These are phyloP conservation scores for Aphelenchoides fujianensis DNA, from an alignment of 1,140 invertebrate genomes.

Conservation along the genomic window DNA sequence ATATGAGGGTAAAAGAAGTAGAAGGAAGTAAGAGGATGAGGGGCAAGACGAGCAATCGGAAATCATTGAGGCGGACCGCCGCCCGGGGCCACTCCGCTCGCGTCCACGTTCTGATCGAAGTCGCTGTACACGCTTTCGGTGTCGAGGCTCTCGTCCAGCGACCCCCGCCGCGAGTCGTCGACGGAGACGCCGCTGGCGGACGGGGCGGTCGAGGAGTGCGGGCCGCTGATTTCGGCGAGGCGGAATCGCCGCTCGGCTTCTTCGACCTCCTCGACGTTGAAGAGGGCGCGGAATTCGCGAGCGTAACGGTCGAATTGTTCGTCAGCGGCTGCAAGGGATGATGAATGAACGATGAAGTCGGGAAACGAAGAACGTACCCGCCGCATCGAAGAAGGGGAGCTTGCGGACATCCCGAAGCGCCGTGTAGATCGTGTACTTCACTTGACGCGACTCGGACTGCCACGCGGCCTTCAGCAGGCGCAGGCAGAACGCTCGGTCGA, in stretches of 20 bases:
- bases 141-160: slow-evolving; percentile 8
- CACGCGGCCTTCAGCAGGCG: slow-evolving; percentile 30
- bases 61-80: background rate
- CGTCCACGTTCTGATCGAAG: background rate
- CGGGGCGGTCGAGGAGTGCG: background rate
- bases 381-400: slow-evolving; percentile 24
- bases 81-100: background rate
- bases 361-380: background rate
- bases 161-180: background rate
- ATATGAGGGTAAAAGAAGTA: no score
- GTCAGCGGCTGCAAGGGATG: slow-evolving; percentile 18
- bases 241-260: slow-evolving; percentile 40
- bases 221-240: slow-evolving; percentile 23
- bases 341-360: slow-evolving; percentile 5
- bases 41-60: no score
- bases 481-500: slow-evolving; percentile 29
- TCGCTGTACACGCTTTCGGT: slow-evolving; percentile 1
- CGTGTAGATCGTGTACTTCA: slow-evolving; percentile 28
- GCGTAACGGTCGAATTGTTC: slow-evolving; percentile 37
- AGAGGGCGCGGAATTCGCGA: slow-evolving; percentile 30
- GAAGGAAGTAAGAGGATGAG: no score
- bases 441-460: slow-evolving; percentile 17
- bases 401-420: slow-evolving; percentile 31
- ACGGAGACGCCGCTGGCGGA: background rate
- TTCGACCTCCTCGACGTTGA: slow-evolving; percentile 36